Evolutionary conservation across 2,888 invertebrate species (phyloP), one percentile per base, ranked within the genome.

Genomic region (Eudemis profundana): DNA sequence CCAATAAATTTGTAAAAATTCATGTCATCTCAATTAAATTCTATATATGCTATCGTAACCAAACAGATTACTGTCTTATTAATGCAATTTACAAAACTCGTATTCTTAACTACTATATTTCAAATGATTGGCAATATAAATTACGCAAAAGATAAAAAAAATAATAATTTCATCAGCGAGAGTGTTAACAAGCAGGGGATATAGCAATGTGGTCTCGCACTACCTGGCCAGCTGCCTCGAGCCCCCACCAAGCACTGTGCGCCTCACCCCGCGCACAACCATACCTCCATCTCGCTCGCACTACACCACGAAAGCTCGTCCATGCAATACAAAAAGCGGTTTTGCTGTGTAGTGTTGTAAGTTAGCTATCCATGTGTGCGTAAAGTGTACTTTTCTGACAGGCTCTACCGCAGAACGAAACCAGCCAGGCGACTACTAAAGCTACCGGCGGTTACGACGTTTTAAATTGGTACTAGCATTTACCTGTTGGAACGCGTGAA

Each of bases 401-500:
- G 81, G 87, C 89, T 82, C 76, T 75, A 78, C 75, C 75, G 70
- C 75, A 71, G 70, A 82, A 78, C 77, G 74, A 78, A 82, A 83
- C 87, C 74, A 81, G 81, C 81, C 72, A 71, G 86, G 84, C 79
- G 72, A 78, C 72, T 76, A 83, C 79, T 78, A 76, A 72, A 75
- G 76, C 77, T 73, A 71, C 77, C 69, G 87, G 86, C 84, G 77
- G 78, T 85, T 90, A 84, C 68, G 74, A 75, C 89, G 74, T 90
- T 92, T 80, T 79, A 71, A 70, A 71, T 74, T 70, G 73, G 70
- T 72, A 79, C 81, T 75, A 79, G 80, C 85, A 84, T 86, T 92
- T 92, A 93, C 92, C 93, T 92, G 93, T 91, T 93, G 93, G 93
- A 93, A 93, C 93, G 91, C 90, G 90, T 91, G 91, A 92, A 92